Conservation (phyloP, 92 coral and sea anemone species). For the Palythoa grandis region DNA sequence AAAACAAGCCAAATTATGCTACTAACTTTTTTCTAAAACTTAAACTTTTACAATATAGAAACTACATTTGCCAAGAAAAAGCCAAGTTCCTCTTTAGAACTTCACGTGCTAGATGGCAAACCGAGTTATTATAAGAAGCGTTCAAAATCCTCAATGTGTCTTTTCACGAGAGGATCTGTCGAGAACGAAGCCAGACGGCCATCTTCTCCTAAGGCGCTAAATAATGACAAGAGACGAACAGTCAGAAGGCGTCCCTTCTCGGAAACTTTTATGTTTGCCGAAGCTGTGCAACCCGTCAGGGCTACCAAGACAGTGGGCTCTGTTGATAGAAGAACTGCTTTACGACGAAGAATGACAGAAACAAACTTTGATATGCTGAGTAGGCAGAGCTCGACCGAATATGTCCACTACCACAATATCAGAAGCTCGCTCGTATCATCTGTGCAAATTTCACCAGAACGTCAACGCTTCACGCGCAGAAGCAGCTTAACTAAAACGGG, state of each 20-base stretch:
- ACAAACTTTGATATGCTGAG: background rate
- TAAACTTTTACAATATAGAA: background rate
- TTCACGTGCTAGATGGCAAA: background rate
- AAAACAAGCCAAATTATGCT: too few species aligned
- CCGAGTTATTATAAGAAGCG: background rate
- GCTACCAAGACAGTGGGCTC: constrained; percentile 28
- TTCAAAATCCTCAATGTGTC: background rate
- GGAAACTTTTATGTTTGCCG: background rate
- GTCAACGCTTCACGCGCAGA: background rate
- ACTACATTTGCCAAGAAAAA: background rate
- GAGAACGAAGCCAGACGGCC: background rate
- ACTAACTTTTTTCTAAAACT: background rate
- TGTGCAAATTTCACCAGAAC: constrained; percentile 27
- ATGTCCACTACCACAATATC: constrained; percentile 7
- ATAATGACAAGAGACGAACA: background rate
- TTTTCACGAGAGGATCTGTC: background rate
- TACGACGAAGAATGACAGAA: constrained; percentile 42
- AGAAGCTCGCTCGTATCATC: constrained; percentile 33
- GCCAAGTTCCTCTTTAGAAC: background rate
- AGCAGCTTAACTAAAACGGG: background rate
- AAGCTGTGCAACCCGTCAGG: constrained; percentile 2
- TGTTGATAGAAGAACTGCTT: background rate
- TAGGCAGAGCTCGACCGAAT: constrained; percentile 10
- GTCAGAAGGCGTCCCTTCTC: background rate
- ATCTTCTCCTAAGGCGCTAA: background rate